phyloP scores from a whole-genome alignment of 53 echinoderm and acorn worm species.

The Pentamera pediparva region DNA sequence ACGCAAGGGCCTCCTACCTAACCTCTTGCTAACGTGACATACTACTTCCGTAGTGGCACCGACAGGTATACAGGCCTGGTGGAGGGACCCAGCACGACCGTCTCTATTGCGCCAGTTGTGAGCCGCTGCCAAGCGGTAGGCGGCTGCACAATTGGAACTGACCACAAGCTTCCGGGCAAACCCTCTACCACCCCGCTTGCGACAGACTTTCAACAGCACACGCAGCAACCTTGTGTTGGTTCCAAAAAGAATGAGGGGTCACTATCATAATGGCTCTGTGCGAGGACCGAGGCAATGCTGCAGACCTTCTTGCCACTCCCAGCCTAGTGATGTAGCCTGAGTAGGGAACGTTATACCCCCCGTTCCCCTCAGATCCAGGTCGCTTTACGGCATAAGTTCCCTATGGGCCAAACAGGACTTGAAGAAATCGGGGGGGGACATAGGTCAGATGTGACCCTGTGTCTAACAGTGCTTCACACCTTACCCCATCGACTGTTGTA shows the following conservation, averaged over 20 bases:
- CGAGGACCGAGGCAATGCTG: slow-evolving; percentile 36
- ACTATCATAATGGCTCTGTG: background rate
- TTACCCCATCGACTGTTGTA: slow-evolving; percentile 14
- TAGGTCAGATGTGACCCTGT: no score
- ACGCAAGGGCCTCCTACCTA: background rate
- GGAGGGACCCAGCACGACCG: no score
- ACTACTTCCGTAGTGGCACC: background rate
- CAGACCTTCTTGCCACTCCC: background rate
- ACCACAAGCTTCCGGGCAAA: no score
- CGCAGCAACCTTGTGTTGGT: no score
- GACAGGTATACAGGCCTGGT: background rate
- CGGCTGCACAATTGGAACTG: no score
- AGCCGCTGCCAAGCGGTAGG: no score
- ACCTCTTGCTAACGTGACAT: background rate
- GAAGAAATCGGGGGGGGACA: slow-evolving; percentile 1
- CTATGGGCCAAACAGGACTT: no score
- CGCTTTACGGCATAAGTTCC: slow-evolving; percentile 9
- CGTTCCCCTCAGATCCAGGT: slow-evolving; percentile 35
- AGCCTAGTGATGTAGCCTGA: slow-evolving; percentile 27
- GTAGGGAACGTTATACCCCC: slow-evolving; percentile 41
- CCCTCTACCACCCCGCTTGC: no score
- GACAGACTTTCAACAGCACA: no score
- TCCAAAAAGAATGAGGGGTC: slow-evolving; percentile 21
- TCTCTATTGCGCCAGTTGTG: no score
- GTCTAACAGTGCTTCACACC: no score